These are phyloP conservation scores for Gadopsis bispinosus DNA, from an alignment of 2,797 vertebrate species.

Conservation along the genomic window DNA sequence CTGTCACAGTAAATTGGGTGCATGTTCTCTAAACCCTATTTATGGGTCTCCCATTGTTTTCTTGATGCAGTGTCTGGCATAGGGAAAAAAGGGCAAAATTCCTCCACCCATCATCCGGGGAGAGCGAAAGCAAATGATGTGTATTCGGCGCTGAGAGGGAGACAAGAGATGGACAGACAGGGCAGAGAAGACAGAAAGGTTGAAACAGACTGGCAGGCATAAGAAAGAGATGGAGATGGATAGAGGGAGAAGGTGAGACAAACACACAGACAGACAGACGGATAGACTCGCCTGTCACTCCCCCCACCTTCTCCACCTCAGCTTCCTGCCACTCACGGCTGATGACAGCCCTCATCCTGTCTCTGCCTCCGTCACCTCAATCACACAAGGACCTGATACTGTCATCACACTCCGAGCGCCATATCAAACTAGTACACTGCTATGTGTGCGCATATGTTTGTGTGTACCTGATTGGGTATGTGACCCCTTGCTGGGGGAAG, in stretches of 20 bases:
- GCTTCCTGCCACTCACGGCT: conserved; percentile 78
- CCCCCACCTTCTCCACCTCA: conserved; percentile 25
- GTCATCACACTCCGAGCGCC: conserved; percentile 75
- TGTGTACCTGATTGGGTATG: conserved; percentile 70
- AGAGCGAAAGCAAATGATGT: conserved; percentile 6
- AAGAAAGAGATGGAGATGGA: conserved; percentile 55
- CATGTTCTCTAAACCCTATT: conserved; percentile 82
- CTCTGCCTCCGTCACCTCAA: conserved; percentile 81
- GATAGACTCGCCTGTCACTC: conserved; percentile 66
- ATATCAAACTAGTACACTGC: conserved; percentile 65
- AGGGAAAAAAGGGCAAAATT: conserved; percentile 69
- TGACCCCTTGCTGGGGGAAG: conserved; percentile 67
- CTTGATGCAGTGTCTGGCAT: conserved; percentile 73
- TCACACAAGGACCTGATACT: conserved; percentile 80
- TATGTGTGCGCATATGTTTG: conserved; percentile 58
- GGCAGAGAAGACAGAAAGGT: conserved; percentile 57
- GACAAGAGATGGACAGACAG: conserved; percentile 46
- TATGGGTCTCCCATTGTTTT: conserved; percentile 78
- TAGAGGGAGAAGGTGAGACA: conserved; percentile 54
- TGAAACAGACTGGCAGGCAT: conserved; percentile 69
- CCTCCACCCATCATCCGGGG: conserved; percentile 54
- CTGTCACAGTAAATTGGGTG: conserved; percentile 80
- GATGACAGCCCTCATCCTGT: conserved; percentile 80
- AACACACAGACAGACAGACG: conserved; percentile 58
- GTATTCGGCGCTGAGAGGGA: conserved; percentile 28